These are phyloP conservation scores for Plectropomus leopardus DNA, from an alignment of 2,113 vertebrate species.

Conservation along the genomic window DNA sequence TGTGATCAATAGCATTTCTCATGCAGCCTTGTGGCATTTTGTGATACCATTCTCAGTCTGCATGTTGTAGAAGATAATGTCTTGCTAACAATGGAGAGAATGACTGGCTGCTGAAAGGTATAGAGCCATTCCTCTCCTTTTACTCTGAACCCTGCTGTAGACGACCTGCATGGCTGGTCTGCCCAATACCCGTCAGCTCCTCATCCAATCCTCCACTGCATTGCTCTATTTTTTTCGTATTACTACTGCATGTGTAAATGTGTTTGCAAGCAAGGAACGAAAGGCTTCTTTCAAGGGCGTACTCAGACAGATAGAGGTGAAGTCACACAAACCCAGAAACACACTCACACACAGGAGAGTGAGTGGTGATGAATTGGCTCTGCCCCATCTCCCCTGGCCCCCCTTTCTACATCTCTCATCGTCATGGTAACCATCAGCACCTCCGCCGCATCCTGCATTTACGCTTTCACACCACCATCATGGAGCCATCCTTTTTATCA, in stretches of 20 bases:
- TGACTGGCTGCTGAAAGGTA: neutral
- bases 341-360: slow-evolving; percentile 25
- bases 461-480: slow-evolving; percentile 64
- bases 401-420: slow-evolving; percentile 59
- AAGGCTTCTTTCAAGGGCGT: slow-evolving; percentile 66
- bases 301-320: slow-evolving; percentile 68
- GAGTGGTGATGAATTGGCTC: slow-evolving; percentile 70
- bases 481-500: slow-evolving; percentile 59
- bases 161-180: slow-evolving; percentile 21
- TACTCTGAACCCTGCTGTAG: neutral
- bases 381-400: slow-evolving; percentile 62
- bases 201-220: slow-evolving; percentile 44
- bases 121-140: slow-evolving; percentile 2
- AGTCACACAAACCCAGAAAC: slow-evolving; percentile 37
- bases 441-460: slow-evolving; percentile 65
- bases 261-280: slow-evolving; percentile 28
- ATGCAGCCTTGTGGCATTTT: slow-evolving; percentile 15
- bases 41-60: slow-evolving; percentile 19
- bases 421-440: slow-evolving; percentile 83
- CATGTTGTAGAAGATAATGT: slow-evolving; percentile 22
- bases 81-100: neutral
- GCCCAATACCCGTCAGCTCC: slow-evolving; percentile 38
- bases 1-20: slow-evolving; percentile 31
- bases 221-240: slow-evolving; percentile 37
- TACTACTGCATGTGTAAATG: slow-evolving; percentile 16